phyloP scores from a whole-genome alignment of 2,888 invertebrate species.

The Drosophila greeni region DNA sequence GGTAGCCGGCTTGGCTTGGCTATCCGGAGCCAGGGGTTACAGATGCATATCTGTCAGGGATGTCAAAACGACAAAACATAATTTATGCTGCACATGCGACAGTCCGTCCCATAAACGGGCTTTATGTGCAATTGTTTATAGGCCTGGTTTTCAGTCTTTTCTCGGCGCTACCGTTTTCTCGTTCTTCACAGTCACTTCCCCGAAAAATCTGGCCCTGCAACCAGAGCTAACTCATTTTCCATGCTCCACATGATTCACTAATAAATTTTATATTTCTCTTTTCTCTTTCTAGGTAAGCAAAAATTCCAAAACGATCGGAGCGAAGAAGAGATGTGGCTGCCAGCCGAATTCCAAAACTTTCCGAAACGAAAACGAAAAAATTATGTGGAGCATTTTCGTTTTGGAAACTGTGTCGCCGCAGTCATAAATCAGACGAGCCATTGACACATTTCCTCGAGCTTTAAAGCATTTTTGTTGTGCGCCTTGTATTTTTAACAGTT shows the following conservation, averaged over 20 bases:
- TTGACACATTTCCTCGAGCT: slow-evolving; percentile 53
- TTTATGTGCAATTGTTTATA: slow-evolving; percentile 52
- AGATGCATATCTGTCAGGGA: slow-evolving; percentile 69
- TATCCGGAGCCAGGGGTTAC: slow-evolving; percentile 45
- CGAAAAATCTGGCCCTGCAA: slow-evolving; percentile 23
- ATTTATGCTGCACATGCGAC: slow-evolving; percentile 67
- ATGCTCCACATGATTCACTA: slow-evolving; percentile 39
- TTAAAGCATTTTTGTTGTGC: slow-evolving; percentile 24
- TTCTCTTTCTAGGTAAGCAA: slow-evolving; percentile 44
- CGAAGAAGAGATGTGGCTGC: neutral
- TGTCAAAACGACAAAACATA: slow-evolving; percentile 67
- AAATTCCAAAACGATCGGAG: slow-evolving; percentile 15
- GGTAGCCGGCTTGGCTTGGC: slow-evolving; percentile 44
- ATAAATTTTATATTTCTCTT: slow-evolving; percentile 24
- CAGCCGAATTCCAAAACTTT: slow-evolving; percentile 21
- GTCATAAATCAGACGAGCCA: slow-evolving; percentile 61
- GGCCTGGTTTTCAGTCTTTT: slow-evolving; percentile 31
- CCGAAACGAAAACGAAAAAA: slow-evolving; percentile 27
- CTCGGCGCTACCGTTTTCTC: slow-evolving; percentile 32
- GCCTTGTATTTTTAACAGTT: slow-evolving; percentile 35
- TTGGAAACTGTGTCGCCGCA: slow-evolving; percentile 62
- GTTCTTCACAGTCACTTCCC: slow-evolving; percentile 12
- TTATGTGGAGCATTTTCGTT: slow-evolving; percentile 58
- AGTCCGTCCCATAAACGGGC: slow-evolving; percentile 46
- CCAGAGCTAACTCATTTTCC: slow-evolving; percentile 22